These are phyloP conservation scores for Bubalus kerabau DNA, from an alignment of 2,113 vertebrate genomes.

Conservation along the genomic window DNA sequence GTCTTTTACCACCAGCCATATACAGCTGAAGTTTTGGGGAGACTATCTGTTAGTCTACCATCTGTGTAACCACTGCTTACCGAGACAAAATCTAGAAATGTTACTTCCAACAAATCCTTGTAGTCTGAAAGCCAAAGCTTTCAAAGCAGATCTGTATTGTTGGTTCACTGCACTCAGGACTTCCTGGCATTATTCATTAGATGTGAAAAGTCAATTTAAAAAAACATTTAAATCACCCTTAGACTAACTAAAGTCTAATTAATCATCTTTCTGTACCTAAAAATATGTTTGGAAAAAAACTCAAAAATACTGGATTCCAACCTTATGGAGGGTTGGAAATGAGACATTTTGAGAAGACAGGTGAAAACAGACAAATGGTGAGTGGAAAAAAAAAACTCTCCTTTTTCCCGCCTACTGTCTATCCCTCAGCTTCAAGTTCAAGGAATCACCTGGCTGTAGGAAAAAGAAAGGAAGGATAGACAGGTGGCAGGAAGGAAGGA, in stretches of 20 bases:
- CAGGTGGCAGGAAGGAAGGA: background rate
- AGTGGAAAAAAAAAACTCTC: background rate
- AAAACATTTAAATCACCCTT: background rate
- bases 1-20: background rate
- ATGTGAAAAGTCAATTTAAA: background rate
- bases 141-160: background rate
- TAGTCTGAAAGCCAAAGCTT: background rate
- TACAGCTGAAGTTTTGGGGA: background rate
- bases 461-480: background rate
- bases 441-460: background rate
- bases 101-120: background rate
- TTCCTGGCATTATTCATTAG: background rate
- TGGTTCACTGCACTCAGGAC: background rate
- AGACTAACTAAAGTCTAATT: background rate
- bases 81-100: background rate
- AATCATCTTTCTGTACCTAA: background rate
- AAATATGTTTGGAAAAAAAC: background rate
- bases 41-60: background rate
- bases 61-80: background rate
- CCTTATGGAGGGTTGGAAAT: background rate
- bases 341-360: background rate
- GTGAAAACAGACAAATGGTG: background rate
- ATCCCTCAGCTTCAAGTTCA: background rate
- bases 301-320: background rate
- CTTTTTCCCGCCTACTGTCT: background rate